Percentiles rank a stretch among this genome's conserved stretches.
Conservation (phyloP, 23 tunicate genomes). For the Clavelina lepadiformis region DNA sequence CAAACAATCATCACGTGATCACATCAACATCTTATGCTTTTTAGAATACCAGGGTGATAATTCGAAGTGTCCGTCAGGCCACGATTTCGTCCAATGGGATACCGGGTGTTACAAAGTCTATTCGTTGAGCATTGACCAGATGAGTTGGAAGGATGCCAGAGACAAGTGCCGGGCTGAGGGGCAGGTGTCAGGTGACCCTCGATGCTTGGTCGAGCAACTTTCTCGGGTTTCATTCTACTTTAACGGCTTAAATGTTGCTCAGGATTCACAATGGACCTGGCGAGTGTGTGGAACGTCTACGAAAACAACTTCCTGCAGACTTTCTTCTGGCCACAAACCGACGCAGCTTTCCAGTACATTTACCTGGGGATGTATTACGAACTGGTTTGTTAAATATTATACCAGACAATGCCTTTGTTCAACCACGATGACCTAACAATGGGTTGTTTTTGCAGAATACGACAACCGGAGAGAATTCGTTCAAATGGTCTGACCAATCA, state of each 20-base stretch:
- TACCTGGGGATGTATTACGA: slow-evolving; percentile 74
- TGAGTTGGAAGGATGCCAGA: slow-evolving; percentile 59
- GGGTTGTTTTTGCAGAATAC: slow-evolving; percentile 12
- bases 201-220: neutral
- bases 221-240: neutral
- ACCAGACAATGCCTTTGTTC: neutral
- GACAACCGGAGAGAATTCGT: slow-evolving; percentile 31
- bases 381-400: neutral
- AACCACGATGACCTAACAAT: neutral
- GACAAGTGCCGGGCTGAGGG: slow-evolving; percentile 50
- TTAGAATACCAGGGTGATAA: slow-evolving; percentile 11
- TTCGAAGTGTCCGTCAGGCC: slow-evolving; percentile 45
- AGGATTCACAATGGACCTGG: slow-evolving; percentile 66
- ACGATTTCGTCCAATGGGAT: slow-evolving; percentile 61
- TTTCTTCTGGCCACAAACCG: slow-evolving; percentile 64
- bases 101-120: slow-evolving; percentile 70
- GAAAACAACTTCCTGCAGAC: slow-evolving; percentile 43
- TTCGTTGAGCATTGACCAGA: slow-evolving; percentile 8
- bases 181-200: neutral
- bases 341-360: slow-evolving; percentile 19
- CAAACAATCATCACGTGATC: neutral
- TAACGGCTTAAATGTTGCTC: neutral
- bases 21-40: neutral
- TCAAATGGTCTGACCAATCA: slow-evolving; percentile 73
- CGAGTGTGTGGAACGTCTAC: slow-evolving; percentile 75